Evolutionary conservation across 2,888 invertebrate species (phyloP).

Genomic region (Prosopocoilus inquinatus): DNA sequence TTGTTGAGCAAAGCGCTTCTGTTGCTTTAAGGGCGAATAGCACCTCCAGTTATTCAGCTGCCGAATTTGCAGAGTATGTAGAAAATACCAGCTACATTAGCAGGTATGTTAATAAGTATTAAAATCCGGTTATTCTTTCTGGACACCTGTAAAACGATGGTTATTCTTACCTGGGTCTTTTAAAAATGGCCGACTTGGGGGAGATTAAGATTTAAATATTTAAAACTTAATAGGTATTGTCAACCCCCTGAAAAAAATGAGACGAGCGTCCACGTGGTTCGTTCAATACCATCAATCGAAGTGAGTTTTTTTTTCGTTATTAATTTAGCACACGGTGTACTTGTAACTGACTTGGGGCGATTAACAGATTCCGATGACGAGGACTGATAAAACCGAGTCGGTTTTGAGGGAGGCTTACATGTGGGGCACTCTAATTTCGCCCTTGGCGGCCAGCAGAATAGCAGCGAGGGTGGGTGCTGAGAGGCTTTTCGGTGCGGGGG

Average conservation of each 20-base stretch:
- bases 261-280: constrained; percentile 43
- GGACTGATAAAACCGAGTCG: constrained; percentile 56
- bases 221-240: too few species aligned
- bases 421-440: constrained; percentile 59
- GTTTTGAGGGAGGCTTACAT: constrained; percentile 57
- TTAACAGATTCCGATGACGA: constrained; percentile 51
- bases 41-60: constrained; percentile 47
- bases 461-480: constrained; percentile 59
- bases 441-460: constrained; percentile 56
- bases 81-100: constrained; percentile 53
- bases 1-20: constrained; percentile 58
- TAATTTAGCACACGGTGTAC: too few species aligned
- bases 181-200: too few species aligned
- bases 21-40: constrained; percentile 56
- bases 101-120: too few species aligned
- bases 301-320: constrained; percentile 31
- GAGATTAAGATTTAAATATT: too few species aligned
- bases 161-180: too few species aligned
- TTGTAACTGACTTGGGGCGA: too few species aligned
- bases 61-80: constrained; percentile 52
- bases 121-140: too few species aligned
- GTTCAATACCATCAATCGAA: constrained; percentile 51
- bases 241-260: constrained; percentile 41
- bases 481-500: constrained; percentile 55
- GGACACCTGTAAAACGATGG: too few species aligned